These are phyloP conservation scores for Orthonevra nobilis DNA, from an alignment of 2,888 invertebrate species.

Conservation along the genomic window DNA sequence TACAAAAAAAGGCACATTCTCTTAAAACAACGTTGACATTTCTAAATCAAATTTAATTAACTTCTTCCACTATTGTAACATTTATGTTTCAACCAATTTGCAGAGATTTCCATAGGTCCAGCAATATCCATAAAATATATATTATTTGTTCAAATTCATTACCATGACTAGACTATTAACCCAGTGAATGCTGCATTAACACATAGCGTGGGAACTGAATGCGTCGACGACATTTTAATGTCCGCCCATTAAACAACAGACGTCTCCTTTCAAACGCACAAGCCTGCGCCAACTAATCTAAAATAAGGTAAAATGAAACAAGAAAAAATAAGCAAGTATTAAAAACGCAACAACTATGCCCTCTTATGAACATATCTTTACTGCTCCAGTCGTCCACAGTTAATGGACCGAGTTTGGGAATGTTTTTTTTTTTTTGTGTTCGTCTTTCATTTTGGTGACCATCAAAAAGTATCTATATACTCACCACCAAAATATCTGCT, in stretches of 20 bases:
- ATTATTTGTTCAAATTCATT: slow-evolving; percentile 10
- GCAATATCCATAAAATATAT: background rate
- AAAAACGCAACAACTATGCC: no score
- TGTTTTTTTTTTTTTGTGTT: slow-evolving; percentile 2
- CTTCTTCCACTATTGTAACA: slow-evolving; percentile 1
- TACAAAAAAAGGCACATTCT: no score
- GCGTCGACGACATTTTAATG: background rate
- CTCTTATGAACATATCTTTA: slow-evolving; percentile 21
- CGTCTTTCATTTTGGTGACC: slow-evolving; percentile 15
- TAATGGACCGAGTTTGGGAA: slow-evolving; percentile 30
- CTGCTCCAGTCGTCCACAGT: slow-evolving; percentile 25
- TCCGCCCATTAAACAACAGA: background rate
- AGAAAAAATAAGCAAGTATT: no score
- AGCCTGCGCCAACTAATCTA: slow-evolving; percentile 5
- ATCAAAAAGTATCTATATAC: slow-evolving; percentile 32
- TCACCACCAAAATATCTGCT: slow-evolving; percentile 35
- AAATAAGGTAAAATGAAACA: slow-evolving; percentile 6
- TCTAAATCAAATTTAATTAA: background rate
- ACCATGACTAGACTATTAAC: slow-evolving; percentile 28
- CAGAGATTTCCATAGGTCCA: background rate
- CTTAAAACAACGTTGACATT: background rate
- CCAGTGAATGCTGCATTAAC: slow-evolving; percentile 23
- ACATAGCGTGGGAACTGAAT: slow-evolving; percentile 23
- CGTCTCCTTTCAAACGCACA: background rate
- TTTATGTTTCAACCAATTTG: slow-evolving; percentile 13